Base-by-base conservation (phyloP, 1,140 invertebrate species). In the Heliconius eleuchia region DNA sequence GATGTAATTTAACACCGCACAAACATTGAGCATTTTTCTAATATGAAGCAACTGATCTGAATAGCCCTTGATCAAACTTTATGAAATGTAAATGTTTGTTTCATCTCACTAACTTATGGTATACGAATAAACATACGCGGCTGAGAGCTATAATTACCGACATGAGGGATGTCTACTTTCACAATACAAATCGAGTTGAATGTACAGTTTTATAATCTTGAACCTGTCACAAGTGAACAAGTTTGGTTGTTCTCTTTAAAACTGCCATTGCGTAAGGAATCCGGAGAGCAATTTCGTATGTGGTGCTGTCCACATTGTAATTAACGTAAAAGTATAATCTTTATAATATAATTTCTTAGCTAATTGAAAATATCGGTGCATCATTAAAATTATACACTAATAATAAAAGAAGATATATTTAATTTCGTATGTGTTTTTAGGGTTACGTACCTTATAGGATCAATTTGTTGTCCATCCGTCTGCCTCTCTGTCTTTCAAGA, bases 151-250 rank as follows among this genome's bases (percentile, higher is more conserved):
- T 81, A 76, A 76, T 82, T 76, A 78, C 66, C 42, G 57, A 70
- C 77, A 42, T 57, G 71, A 37, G 57, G 74, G 71, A 80, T 78
- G 70, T 57, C 71, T 80, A 76, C 81, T 84, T 84, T 82, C 83
- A 82, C 81, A 83, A 84, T 82, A 82, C 79, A 74, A 81, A 71
- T 50, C 52, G 78, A 80, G 75, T 60, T 73, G 71, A 70, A 80
- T 74, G 52, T 77, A 57, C 42, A 60, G 52, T 74, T 82, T 77
- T 82, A 71, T 82, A 80, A 74, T 77, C 80, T 78, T 78, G 82
- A 83, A 89, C 86, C 87, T 89, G 89, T 89, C 86, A 70, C 78
- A 78, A 50, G 77, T 82, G 86, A 85, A 92, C 89, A 79, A 86
- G 88, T 92, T 92, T 88, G 76, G 82, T 79, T 77, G 83, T 80